These are phyloP conservation scores for Campopleginae sp. DNA, from an alignment of 2,888 invertebrate species.

Conservation along the genomic window DNA sequence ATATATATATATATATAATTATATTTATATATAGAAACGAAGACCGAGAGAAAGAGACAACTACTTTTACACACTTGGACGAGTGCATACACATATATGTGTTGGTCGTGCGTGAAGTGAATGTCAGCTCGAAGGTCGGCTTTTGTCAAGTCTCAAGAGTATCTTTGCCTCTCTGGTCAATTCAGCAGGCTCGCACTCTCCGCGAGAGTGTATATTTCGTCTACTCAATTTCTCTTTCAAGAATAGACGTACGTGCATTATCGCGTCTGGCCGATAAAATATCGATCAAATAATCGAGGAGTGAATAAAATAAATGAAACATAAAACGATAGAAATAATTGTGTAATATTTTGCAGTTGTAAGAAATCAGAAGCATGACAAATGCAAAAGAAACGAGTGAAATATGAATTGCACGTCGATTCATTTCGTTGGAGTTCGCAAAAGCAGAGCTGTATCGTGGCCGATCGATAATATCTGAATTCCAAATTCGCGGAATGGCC, in stretches of 20 bases:
- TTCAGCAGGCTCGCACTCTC: conserved; percentile 39
- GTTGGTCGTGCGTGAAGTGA: conserved; percentile 76
- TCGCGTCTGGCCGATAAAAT: neutral
- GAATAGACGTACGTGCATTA: neutral
- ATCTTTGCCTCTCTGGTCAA: conserved; percentile 69
- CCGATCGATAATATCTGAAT: neutral
- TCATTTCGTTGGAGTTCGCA: neutral
- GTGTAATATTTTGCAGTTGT: neutral
- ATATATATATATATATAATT: neutral
- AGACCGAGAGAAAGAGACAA: conserved; percentile 53
- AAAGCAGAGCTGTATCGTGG: neutral
- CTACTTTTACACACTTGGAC: conserved; percentile 45
- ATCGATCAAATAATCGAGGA: neutral
- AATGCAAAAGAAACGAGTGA: neutral
- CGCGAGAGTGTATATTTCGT: conserved; percentile 19
- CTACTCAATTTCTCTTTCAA: conserved; percentile 13
- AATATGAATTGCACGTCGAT: neutral
- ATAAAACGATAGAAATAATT: neutral
- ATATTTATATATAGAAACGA: conserved; percentile 48
- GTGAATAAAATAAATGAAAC: neutral
- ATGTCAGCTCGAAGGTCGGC: conserved; percentile 84
- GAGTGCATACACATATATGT: conserved; percentile 34
- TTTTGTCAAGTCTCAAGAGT: conserved; percentile 82
- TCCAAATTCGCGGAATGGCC: neutral
- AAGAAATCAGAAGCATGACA: neutral